These are phyloP conservation scores for Heliconius aoede DNA, from an alignment of 2,888 invertebrate species.

Conservation along the genomic window DNA sequence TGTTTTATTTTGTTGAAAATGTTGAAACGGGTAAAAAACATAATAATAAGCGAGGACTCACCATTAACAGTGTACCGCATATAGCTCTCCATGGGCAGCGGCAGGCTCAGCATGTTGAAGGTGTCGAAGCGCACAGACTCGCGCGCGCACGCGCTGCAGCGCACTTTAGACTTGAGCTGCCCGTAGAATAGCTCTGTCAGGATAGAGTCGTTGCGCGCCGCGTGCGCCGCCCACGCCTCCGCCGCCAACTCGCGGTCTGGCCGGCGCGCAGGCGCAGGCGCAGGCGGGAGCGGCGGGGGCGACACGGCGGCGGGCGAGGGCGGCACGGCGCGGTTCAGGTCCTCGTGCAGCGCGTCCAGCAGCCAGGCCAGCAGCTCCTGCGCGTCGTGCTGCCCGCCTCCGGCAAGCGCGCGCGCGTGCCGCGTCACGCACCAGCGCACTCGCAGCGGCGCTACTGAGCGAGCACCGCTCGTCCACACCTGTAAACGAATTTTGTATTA, in stretches of 20 bases:
- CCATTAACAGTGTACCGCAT: conserved; percentile 90
- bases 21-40: too few species aligned
- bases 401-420: conserved; percentile 93
- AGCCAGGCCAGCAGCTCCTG: conserved; percentile 96
- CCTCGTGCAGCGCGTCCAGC: conserved; percentile 95
- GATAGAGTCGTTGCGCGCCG: conserved; percentile 92
- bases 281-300: conserved; percentile 33
- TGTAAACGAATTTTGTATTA: conserved; percentile 46
- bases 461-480: conserved; percentile 92
- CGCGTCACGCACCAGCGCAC: conserved; percentile 93
- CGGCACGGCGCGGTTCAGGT: conserved; percentile 89
- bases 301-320: conserved; percentile 60
- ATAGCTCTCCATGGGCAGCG: conserved; percentile 94
- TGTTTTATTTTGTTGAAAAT: too few species aligned
- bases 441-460: conserved; percentile 94
- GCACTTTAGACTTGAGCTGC: conserved; percentile 93
- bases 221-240: conserved; percentile 93
- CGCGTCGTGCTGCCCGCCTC: conserved; percentile 96
- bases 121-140: conserved; percentile 96
- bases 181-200: conserved; percentile 96
- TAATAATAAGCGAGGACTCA: conserved; percentile 53
- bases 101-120: conserved; percentile 94
- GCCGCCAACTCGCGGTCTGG: conserved; percentile 83
- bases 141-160: conserved; percentile 91
- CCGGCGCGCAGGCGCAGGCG: conserved; percentile 56